A percentile compares a stretch with the other conserved stretches of the same genome.
These are phyloP conservation scores for Nothoprocta perdicaria DNA, from an alignment of 2,113 vertebrate genomes.

Conservation along the genomic window DNA sequence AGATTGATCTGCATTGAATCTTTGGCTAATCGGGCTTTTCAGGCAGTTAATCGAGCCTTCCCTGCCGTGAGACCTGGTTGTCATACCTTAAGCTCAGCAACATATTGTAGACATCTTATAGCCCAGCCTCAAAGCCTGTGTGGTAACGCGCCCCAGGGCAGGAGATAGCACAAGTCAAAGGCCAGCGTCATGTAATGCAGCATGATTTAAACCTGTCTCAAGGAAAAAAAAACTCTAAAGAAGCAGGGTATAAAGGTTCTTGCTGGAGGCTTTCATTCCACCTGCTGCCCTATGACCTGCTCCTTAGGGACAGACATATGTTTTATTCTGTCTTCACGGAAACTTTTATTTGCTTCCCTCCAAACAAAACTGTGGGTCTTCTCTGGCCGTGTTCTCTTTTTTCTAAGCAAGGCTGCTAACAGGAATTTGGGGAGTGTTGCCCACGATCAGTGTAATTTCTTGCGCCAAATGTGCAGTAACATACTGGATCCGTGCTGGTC, in stretches of 20 bases:
- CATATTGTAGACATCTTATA: background rate
- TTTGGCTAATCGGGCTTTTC: background rate
- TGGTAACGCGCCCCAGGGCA: constrained; percentile 41
- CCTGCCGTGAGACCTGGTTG: background rate
- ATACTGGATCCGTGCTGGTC: rapidly evolving
- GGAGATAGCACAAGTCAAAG: constrained; percentile 60
- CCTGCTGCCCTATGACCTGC: constrained; percentile 63
- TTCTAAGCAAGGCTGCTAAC: background rate
- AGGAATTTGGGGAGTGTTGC: background rate
- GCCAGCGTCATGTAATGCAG: background rate
- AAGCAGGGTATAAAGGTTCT: background rate
- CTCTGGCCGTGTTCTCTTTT: background rate
- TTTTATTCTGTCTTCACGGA: background rate
- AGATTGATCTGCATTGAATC: background rate
- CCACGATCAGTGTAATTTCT: background rate
- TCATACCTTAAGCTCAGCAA: background rate
- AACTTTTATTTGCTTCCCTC: constrained; percentile 11
- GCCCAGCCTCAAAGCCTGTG: background rate
- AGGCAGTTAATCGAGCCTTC: background rate
- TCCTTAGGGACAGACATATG: background rate
- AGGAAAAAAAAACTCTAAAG: constrained; percentile 32
- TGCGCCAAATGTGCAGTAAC: rapidly evolving
- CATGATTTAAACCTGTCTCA: constrained; percentile 47
- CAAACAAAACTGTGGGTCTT: background rate
- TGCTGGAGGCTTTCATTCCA: constrained; percentile 45